Base-by-base conservation (phyloP, 2,888 invertebrate genomes). In the Elysia crispata region DNA sequence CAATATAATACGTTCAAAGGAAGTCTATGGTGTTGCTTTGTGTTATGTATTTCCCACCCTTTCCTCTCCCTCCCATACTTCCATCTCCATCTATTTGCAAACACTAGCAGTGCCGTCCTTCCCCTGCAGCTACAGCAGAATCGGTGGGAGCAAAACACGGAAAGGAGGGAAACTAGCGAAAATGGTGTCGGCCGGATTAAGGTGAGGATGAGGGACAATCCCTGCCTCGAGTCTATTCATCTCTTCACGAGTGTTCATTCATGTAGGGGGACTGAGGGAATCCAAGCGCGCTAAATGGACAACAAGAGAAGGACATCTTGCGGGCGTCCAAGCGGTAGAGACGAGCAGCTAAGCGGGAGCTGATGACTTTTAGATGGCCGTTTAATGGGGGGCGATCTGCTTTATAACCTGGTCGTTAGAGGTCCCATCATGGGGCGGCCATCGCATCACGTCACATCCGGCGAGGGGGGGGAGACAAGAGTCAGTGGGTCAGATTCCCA, bases 331-430 rank as follows among this genome's bases (percentile, higher is more conserved):
- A 54, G 57, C 30, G 30, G 28, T 60, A 15, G 60, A 60, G 62
- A n/a, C n/a, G 74, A 60, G 74, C 23, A 30, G 60, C n/a, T 30
- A n/a, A 60, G 57, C 74, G n/a, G 18, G 74, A 11, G 30, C 18
- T 74, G 74, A 74, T 74, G 30, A 31, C 60, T 74, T 74, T 74
- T 74, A 74, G 60, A 74, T 74, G 60, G 30, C 30, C n/a, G 60
- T 74, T 74, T 74, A 60, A 74, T 74, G 62, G 30, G 33, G n/a
- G 60, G n/a, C 23, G 62, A 60, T 74, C 20, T 31, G 54, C 25
- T 74, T 74, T 57, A 74, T 18, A 25, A 31, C 25, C 62, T 30
- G 18, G n/a, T 74, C 74, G 62, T 74, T 60, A 74, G 57, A 60
- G 30, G 33, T 28, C n/a, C 13, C 30, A 74, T 30, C 23, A 74